These are phyloP conservation scores for Falco berigora DNA, from an alignment of 2,797 vertebrate genomes.

Conservation along the genomic window DNA sequence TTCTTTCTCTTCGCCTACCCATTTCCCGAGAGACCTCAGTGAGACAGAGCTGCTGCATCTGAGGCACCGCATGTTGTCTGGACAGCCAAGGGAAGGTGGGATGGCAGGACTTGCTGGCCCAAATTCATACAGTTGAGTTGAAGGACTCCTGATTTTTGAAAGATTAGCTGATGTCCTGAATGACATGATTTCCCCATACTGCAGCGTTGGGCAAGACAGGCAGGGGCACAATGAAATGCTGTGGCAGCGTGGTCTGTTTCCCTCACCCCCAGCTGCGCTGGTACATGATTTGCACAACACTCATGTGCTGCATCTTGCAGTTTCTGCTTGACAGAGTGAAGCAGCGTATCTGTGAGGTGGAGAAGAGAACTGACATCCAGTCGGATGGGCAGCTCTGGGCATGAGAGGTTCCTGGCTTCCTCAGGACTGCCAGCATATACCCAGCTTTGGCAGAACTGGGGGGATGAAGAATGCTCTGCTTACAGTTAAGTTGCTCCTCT, in stretches of 20 bases:
- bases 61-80: no score
- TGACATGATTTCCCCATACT: fast-evolving
- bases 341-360: fast-evolving
- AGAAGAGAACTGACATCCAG: neutral
- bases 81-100: neutral
- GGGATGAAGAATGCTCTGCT: neutral
- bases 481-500: neutral
- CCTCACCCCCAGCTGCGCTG: neutral
- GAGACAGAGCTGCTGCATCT: neutral
- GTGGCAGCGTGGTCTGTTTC: fast-evolving
- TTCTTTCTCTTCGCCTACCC: neutral
- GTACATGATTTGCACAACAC: neutral
- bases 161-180: neutral
- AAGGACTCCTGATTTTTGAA: neutral
- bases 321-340: neutral
- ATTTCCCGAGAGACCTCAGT: fast-evolving
- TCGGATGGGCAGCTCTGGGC: neutral
- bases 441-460: neutral
- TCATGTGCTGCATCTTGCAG: neutral
- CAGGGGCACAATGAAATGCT: neutral
- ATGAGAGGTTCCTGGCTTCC: neutral
- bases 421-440: fast-evolving
- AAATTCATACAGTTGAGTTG: neutral
- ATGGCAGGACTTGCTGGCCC: neutral
- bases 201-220: neutral